Conservation (phyloP, 2,888 invertebrate genomes). For the Mesorhabditis sp. region DNA sequence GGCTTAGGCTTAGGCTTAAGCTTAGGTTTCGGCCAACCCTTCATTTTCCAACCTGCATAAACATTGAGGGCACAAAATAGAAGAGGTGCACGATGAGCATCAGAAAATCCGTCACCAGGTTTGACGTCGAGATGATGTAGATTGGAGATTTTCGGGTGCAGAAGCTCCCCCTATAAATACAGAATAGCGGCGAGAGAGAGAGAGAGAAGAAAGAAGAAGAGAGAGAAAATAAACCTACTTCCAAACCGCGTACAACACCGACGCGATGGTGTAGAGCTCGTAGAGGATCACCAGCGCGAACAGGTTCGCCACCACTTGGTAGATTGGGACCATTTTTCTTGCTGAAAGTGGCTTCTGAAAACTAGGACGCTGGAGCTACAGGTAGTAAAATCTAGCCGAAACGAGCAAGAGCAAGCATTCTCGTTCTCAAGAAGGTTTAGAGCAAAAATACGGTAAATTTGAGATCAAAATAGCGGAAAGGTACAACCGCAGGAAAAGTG, state of each 20-base stretch:
- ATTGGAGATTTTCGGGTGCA: conserved; percentile 19
- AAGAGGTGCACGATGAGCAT: conserved; percentile 21
- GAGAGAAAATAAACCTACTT: neutral
- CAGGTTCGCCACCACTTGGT: neutral
- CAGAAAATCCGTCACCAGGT: conserved; percentile 25
- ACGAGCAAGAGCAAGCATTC: too few relatives aligned
- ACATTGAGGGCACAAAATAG: conserved; percentile 25
- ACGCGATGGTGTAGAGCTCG: neutral
- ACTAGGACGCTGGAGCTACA: too few relatives aligned
- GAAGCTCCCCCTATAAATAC: neutral
- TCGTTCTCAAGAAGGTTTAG: too few relatives aligned
- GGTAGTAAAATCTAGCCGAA: too few relatives aligned
- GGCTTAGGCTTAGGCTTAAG: too few relatives aligned
- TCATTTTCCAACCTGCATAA: conserved; percentile 10
- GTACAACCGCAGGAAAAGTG: too few relatives aligned
- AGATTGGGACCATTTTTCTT: neutral
- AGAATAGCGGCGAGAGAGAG: neutral
- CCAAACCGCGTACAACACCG: neutral
- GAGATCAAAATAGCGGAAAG: too few relatives aligned
- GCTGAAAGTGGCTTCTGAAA: too few relatives aligned
- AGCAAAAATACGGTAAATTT: too few relatives aligned
- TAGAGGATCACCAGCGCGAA: neutral
- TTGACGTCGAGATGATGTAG: conserved; percentile 28
- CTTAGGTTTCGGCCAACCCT: neutral
- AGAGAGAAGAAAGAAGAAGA: neutral